A percentile compares a stretch with the other conserved stretches of the same genome.
Evolutionary conservation across 1,140 invertebrate genomes (phyloP).

Genomic region (Drosophila lini): DNA sequence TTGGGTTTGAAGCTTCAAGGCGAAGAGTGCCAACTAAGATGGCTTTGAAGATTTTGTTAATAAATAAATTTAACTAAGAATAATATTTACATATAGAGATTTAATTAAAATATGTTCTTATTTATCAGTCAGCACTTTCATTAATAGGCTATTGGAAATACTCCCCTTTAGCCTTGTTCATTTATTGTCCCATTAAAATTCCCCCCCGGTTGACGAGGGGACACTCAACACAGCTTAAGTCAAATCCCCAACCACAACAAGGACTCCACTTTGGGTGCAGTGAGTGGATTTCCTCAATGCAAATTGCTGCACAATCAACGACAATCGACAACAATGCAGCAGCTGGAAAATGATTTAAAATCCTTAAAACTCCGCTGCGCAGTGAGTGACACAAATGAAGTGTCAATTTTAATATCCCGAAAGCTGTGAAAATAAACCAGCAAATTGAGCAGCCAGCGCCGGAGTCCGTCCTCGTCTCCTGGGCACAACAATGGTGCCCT

Average conservation of each 20-base stretch:
- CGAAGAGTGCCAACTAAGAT: neutral
- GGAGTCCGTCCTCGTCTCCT: slow-evolving; percentile 17
- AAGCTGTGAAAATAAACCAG: slow-evolving; percentile 32
- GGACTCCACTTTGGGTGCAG: slow-evolving; percentile 25
- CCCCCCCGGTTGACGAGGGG: neutral
- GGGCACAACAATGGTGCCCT: slow-evolving; percentile 24
- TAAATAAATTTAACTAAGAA: neutral
- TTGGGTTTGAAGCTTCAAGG: neutral
- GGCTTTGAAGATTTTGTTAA: too few relatives aligned
- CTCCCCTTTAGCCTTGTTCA: too few relatives aligned
- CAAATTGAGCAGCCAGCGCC: slow-evolving; percentile 58
- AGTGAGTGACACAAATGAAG: slow-evolving; percentile 59
- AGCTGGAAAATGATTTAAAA: slow-evolving; percentile 42
- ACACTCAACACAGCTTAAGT: slow-evolving; percentile 22
- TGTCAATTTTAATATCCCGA: slow-evolving; percentile 66
- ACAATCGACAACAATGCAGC: slow-evolving; percentile 25
- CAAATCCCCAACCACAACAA: slow-evolving; percentile 44
- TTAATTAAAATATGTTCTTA: neutral
- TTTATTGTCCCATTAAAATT: neutral
- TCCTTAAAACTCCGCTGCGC: slow-evolving; percentile 21
- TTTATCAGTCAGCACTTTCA: neutral
- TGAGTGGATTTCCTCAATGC: slow-evolving; percentile 28
- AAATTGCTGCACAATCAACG: slow-evolving; percentile 36
- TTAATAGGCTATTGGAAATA: neutral
- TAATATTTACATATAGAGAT: neutral